phyloP scores from a whole-genome alignment of 2,113 vertebrate genomes.

The Lichenostomus cassidix region DNA sequence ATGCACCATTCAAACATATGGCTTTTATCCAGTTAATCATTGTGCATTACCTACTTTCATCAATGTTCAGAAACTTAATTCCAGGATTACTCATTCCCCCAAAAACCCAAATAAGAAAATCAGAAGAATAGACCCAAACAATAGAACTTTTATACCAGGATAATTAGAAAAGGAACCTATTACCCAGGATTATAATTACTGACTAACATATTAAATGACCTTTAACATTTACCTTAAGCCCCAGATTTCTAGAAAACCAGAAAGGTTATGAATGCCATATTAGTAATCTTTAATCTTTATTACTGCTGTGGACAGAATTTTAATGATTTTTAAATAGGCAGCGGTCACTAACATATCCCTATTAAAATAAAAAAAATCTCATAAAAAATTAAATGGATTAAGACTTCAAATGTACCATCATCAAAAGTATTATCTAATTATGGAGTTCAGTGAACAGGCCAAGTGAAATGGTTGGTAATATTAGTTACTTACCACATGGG shows the following conservation, averaged over 20 bases:
- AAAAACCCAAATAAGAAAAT: constrained; percentile 79
- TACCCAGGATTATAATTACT: constrained; percentile 87
- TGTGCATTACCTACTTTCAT: constrained; percentile 79
- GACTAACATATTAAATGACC: constrained; percentile 90
- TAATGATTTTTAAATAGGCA: constrained; percentile 86
- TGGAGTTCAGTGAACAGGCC: constrained; percentile 90
- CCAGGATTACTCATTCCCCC: constrained; percentile 75
- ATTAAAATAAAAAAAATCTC: constrained; percentile 83
- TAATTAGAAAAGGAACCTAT: constrained; percentile 88
- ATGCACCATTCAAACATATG: constrained; percentile 61
- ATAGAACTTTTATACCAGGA: constrained; percentile 80
- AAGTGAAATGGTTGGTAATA: constrained; percentile 84
- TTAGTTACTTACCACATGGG: constrained; percentile 87
- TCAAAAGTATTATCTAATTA: constrained; percentile 96
- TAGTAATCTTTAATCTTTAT: constrained; percentile 88
- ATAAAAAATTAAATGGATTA: constrained; percentile 95
- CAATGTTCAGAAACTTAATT: constrained; percentile 79
- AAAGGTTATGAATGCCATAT: constrained; percentile 85
- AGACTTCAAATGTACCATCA: constrained; percentile 93
- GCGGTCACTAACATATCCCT: constrained; percentile 82
- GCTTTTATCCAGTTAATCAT: constrained; percentile 82
- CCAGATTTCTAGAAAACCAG: constrained; percentile 80
- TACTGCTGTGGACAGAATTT: constrained; percentile 84
- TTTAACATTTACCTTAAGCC: constrained; percentile 88
- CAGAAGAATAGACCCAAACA: constrained; percentile 80